Base-by-base conservation (phyloP, 2,888 invertebrate species). In the Mimumesa dahlbomi region DNA sequence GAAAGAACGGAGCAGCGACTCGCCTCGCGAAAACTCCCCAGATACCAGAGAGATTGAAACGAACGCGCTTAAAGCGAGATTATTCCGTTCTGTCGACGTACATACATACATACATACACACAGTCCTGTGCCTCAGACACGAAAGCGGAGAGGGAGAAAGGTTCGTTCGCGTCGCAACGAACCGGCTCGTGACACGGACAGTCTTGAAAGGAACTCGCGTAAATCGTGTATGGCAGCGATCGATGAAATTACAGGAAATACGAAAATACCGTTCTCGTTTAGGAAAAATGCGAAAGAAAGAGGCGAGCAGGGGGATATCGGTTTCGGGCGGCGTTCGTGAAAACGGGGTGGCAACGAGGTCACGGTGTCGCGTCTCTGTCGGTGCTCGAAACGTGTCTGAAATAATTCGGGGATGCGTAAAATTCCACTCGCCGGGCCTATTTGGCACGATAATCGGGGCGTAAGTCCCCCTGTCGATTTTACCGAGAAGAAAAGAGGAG, bases 381-480 rank as follows among this genome's bases (percentile, higher is more conserved):
- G 25, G 64, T 52, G 31, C 64, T 54, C 46, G 29, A 58, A 50
- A 36, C 48, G 43, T 46, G 54, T 57, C 61, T 31, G 16, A 87
- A 87, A 86, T 87, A 85, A 87, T 86, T 86, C 87, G 87, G 82
- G 88, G 88, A 89, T 88, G 89, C 89, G 89, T 89, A 77, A 89
- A 89, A 89, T 89, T n/a, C 89, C 87, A 66, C 80, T 86, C 88
- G 84, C 25, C 25, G 86, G 82, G 86, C 80, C 80, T 82, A 82
- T 76, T 77, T 75, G 79, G 66, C 59, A 49, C 59, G 57, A 64
- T 68, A 72, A 72, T 73, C 75, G 74, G 79, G 76, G 76, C 75
- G 79, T 63, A 64, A 75, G 73, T n/a, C n/a, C n/a, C n/a, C n/a
- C n/a, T n/a, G n/a, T n/a, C 75, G 78, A 74, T 70, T 42, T 43